Conservation (phyloP, 2,113 vertebrate species). For the Pantherophis guttatus region DNA sequence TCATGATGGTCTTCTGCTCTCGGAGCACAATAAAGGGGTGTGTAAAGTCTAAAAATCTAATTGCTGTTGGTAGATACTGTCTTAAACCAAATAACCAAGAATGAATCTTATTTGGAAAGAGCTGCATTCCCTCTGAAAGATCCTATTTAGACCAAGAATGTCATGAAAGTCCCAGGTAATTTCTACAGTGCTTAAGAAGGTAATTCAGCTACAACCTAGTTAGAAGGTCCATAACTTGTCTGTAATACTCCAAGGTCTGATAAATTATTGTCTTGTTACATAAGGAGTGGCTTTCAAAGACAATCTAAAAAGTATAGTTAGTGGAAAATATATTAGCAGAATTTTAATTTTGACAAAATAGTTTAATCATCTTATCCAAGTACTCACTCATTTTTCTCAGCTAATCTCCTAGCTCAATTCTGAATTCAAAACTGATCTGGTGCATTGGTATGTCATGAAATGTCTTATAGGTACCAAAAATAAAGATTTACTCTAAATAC, state of each 20-base stretch:
- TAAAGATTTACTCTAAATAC: background rate
- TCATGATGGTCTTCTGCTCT: background rate
- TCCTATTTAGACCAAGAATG: background rate
- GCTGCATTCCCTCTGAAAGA: background rate
- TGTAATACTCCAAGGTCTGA: background rate
- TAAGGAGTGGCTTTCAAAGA: background rate
- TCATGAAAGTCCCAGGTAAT: background rate
- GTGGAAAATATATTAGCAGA: background rate
- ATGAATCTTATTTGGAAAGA: background rate
- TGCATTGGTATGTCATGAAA: background rate
- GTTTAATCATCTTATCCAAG: background rate
- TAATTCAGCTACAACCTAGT: background rate
- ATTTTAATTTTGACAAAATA: background rate
- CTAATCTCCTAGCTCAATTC: background rate
- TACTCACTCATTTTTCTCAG: background rate
- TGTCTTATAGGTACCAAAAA: background rate
- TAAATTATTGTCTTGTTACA: background rate
- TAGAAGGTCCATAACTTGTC: background rate
- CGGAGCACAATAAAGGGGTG: background rate
- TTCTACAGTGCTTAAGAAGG: background rate
- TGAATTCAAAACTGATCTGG: background rate
- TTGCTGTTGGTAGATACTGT: background rate
- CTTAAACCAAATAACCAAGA: background rate
- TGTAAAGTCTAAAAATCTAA: background rate
- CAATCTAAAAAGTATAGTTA: background rate